Evolutionary conservation across 2,888 invertebrate species (phyloP), one percentile per base, ranked within the genome.

Genomic region (Callyntrura guangdongensis): DNA sequence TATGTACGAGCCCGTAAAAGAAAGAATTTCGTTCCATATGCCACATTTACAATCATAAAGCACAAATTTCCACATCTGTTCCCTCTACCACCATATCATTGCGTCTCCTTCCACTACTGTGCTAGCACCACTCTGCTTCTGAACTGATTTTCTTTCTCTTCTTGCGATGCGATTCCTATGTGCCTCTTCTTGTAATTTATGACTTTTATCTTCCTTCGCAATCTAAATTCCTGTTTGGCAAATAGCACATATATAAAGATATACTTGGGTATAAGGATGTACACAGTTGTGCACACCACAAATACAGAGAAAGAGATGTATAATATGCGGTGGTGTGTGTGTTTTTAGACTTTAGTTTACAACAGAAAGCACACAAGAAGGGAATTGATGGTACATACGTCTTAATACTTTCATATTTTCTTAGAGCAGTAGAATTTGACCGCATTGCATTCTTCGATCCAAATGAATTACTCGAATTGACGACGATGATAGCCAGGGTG

Each of bases 191-290:
- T 20, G 85, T 79, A 85, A 90, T 90, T 90, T 90, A 90, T 90
- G 81, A 72, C 72, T 90, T 86, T 90, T 90, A 90, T 90, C 90
- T 59, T 81, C 47, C 67, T 81, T 86, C 86, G 86, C 90, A 90
- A 90, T 90, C 90, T 90, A 90, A 90, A 90, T 90, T 90, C 82
- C 86, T 90, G 69, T 49, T 90, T 90, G 90, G 90, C 90, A 90
- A 90, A 90, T 90, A 47, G 90, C 36, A 61, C 74, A n/a, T n/a
- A n/a, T n/a, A n/a, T n/a, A n/a, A n/a, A n/a, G n/a, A n/a, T n/a
- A n/a, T n/a, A n/a, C n/a, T n/a, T n/a, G n/a, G n/a, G 20, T 27
- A 84, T 27, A 61, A 61, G 61, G 45, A 64, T 69, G 49, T 59
- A 61, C 47, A 47, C 72, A 74, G 11, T 64, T 53, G 14, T 14